Evolutionary conservation across 2,797 vertebrate species (phyloP).

Genomic region (Pteropus rufus): DNA sequence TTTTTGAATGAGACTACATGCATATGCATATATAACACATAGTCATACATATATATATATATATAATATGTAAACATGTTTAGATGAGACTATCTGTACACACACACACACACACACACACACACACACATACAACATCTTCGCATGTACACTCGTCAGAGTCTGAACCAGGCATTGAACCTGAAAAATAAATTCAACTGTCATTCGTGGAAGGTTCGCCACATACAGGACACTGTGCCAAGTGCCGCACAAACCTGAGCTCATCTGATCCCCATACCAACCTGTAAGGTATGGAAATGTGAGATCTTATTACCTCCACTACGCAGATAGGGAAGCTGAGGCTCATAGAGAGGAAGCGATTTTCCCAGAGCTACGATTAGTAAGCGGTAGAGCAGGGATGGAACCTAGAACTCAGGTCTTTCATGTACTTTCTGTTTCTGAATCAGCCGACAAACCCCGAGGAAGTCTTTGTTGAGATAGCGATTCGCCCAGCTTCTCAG

Average conservation of each 20-base stretch:
- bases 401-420: no score
- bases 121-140: no score
- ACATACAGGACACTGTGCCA: fast-evolving
- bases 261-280: fast-evolving
- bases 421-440: neutral
- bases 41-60: neutral
- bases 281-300: fast-evolving
- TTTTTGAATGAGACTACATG: neutral
- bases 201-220: fast-evolving
- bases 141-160: neutral
- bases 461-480: neutral
- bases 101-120: neutral
- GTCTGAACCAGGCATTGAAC: neutral
- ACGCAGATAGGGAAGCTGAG: neutral
- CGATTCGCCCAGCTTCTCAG: neutral
- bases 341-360: no score
- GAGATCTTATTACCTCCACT: neutral
- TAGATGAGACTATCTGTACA: neutral
- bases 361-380: neutral
- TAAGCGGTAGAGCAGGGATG: neutral
- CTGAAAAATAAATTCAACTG: neutral
- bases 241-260: fast-evolving
- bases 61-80: no score
- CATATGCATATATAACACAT: neutral
- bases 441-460: neutral